These are phyloP conservation scores for pig (Sus scrofa) DNA, from an alignment of 2,113 vertebrate genomes.

Conservation along the genomic window DNA sequence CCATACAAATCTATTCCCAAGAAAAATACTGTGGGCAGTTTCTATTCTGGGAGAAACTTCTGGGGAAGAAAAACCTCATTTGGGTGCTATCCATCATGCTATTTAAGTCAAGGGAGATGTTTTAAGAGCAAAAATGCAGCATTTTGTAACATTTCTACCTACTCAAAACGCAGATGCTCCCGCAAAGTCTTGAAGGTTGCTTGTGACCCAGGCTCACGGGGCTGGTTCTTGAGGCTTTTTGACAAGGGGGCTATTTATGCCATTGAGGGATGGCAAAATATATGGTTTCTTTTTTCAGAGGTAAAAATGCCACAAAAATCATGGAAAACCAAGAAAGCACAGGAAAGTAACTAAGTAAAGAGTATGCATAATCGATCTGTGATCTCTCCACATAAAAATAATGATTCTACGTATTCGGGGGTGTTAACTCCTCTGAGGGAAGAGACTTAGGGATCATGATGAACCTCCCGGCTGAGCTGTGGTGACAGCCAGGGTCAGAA, in stretches of 20 bases:
- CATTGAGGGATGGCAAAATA: neutral
- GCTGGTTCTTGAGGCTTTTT: neutral
- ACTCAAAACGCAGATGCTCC: neutral
- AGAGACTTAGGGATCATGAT: neutral
- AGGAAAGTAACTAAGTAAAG: neutral
- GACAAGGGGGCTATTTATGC: neutral
- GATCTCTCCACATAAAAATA: neutral
- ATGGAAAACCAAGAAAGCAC: neutral
- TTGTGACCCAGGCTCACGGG: neutral
- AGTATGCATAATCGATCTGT: neutral
- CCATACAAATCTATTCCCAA: neutral
- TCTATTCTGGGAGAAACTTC: conserved; percentile 30
- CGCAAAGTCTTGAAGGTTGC: neutral
- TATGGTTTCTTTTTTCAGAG: neutral
- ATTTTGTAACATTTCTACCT: neutral
- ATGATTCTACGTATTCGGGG: neutral
- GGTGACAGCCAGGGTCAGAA: neutral
- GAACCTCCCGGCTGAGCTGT: neutral
- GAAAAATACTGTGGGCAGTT: conserved; percentile 34
- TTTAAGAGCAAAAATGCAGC: neutral
- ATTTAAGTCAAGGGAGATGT: neutral
- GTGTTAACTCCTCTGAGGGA: neutral
- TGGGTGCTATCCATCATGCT: neutral
- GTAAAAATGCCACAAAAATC: neutral
- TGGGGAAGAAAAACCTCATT: neutral